Base-by-base conservation (phyloP, 2,888 invertebrate genomes). In the Agrotis exclamationis region DNA sequence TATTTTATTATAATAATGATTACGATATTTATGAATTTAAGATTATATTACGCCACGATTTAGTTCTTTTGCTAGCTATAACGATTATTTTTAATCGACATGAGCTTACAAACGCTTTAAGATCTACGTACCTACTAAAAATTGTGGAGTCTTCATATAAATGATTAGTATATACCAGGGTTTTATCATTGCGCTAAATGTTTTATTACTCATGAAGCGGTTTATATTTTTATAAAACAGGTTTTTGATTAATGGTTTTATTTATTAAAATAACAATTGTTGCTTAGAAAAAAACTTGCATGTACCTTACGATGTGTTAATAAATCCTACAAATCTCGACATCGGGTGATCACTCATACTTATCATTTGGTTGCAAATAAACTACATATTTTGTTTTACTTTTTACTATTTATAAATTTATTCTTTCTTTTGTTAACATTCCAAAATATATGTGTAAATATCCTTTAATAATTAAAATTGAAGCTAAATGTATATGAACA, bases 91-190 rank as follows among this genome's bases (percentile, higher is more conserved):
- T 88, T 80, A 88, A 90, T 88, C 79, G 83, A 90, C 83, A 88
- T 87, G 95, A 95, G 94, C 94, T 95, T 95, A 94, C 85, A 85
- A 84, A 92, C 84, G 93, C 94, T 93, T 94, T 94, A 93, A 92
- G 86, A 80, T 76, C 76, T 74, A 83, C 63, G 68, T 81, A 84
- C 78, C 76, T 84, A 84, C 74, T 77, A 82, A 83, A 69, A 76
- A 75, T 69, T 82, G 60, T 74, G 75, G 74, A 80, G 74, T 80
- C 77, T 80, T 78, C 74, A 74, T 70, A 69, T 59, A 62, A 76
- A 51, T 50, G 50, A 66, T 57, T 63, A 60, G 59, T 63, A 48
- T 80, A 59, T 68, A 75, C 57, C 75, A 74, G 79, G 83, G 72
- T 76, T 74, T 65, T 63, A 74, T 68, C 50, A 69, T 58, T 70